These are phyloP conservation scores for Agraylea sexmaculata DNA, from an alignment of 1,140 invertebrate species.

Conservation along the genomic window DNA sequence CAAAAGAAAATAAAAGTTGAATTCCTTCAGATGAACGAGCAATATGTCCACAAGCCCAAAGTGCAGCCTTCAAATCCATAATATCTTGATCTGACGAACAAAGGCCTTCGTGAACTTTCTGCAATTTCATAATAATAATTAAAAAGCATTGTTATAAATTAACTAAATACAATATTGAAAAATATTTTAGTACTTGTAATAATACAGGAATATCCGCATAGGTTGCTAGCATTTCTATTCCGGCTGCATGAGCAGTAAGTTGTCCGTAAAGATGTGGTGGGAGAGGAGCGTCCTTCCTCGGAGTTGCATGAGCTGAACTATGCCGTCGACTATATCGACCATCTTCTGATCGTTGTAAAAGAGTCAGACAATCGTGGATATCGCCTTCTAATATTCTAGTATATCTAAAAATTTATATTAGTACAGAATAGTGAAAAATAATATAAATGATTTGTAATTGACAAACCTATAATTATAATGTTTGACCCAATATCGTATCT, in stretches of 20 bases:
- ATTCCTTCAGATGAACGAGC: conserved; percentile 64
- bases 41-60: conserved; percentile 82
- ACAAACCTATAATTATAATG: conserved; percentile 57
- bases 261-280: conserved; percentile 84
- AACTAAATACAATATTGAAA: no score
- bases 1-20: conserved; percentile 59
- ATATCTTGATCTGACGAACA: conserved; percentile 53
- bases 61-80: conserved; percentile 68
- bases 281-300: conserved; percentile 37
- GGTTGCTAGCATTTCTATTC: conserved; percentile 51
- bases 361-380: conserved; percentile 75
- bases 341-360: conserved; percentile 69
- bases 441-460: background rate
- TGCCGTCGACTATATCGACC: conserved; percentile 60
- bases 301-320: conserved; percentile 25
- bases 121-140: conserved; percentile 4
- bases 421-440: conserved; percentile 9
- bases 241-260: conserved; percentile 64
- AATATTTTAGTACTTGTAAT: conserved; percentile 28
- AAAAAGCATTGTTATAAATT: background rate
- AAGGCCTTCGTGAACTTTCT: conserved; percentile 36
- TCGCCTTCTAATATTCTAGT: conserved; percentile 79
- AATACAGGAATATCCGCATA: conserved; percentile 34
- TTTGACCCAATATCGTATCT: conserved; percentile 66
- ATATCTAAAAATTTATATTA: conserved; percentile 46